These are phyloP conservation scores for Lydus trimaculatus DNA, from an alignment of 2,888 invertebrate species.

Conservation along the genomic window DNA sequence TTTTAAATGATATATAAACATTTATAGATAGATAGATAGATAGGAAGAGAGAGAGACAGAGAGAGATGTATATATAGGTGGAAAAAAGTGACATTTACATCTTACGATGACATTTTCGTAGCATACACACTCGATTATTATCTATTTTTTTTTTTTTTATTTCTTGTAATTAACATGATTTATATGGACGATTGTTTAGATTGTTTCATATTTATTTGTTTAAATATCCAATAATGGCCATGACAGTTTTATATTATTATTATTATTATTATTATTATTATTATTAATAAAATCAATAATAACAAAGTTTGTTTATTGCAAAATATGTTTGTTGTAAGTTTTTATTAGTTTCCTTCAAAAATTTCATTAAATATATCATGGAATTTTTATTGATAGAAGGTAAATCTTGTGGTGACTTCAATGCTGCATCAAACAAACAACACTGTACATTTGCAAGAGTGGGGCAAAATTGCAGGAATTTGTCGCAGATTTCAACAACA, in stretches of 20 bases:
- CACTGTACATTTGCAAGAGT: too few species aligned
- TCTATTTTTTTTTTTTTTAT: too few species aligned
- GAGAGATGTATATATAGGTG: background rate
- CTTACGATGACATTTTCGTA: slow-evolving; percentile 18
- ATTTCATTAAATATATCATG: background rate
- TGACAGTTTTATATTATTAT: too few species aligned
- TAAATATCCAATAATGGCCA: background rate
- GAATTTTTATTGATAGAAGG: background rate
- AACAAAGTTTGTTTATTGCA: background rate
- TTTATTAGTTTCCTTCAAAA: background rate
- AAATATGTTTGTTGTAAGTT: background rate
- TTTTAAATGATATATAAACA: background rate
- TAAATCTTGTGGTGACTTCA: background rate
- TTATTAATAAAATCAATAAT: background rate
- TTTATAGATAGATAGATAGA: background rate
- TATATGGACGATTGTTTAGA: slow-evolving; percentile 13
- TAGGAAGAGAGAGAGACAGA: background rate
- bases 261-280: too few species aligned
- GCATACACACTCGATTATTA: background rate
- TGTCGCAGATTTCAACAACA: too few species aligned
- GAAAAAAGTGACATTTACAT: slow-evolving; percentile 14
- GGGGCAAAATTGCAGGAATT: too few species aligned
- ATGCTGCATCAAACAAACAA: background rate
- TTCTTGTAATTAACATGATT: slow-evolving; percentile 9
- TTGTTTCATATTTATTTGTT: background rate